These are phyloP conservation scores for Dioctria linearis DNA, from an alignment of 2,888 invertebrate genomes.

Conservation along the genomic window DNA sequence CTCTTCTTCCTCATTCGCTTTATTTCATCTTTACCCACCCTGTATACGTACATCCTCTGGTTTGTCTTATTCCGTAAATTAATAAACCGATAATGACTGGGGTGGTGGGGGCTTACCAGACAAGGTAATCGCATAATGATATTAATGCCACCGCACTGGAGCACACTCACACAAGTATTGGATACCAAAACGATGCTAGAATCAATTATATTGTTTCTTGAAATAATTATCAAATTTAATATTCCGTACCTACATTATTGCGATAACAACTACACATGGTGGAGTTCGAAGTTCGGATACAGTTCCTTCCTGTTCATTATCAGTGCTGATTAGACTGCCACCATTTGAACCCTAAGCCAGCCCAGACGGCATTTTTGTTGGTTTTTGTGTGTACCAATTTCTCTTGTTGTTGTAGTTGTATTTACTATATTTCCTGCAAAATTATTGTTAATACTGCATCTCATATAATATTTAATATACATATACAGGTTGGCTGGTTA, in stretches of 20 bases:
- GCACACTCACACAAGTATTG: neutral
- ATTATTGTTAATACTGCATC: constrained; percentile 13
- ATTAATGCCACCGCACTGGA: neutral
- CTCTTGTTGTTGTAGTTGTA: constrained; percentile 1
- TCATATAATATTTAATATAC: constrained; percentile 42
- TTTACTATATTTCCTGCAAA: neutral
- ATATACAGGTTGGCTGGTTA: constrained; percentile 87
- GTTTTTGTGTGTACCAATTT: neutral
- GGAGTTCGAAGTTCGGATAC: no score
- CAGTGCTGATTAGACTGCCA: no score
- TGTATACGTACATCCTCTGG: neutral
- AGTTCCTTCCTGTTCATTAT: no score
- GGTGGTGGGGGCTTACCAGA: neutral
- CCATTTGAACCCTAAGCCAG: no score
- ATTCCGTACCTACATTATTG: neutral
- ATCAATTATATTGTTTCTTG: constrained; percentile 26
- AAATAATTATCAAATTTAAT: constrained; percentile 33
- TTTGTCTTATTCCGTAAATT: constrained; percentile 22
- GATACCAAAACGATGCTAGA: neutral
- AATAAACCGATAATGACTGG: constrained; percentile 26
- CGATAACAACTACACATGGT: neutral
- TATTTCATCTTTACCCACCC: no score
- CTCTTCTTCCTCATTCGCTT: no score
- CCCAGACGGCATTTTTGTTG: neutral
- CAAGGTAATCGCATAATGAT: constrained; percentile 5